These are phyloP conservation scores for Thereva unica DNA, from an alignment of 2,888 invertebrate genomes.

Conservation along the genomic window DNA sequence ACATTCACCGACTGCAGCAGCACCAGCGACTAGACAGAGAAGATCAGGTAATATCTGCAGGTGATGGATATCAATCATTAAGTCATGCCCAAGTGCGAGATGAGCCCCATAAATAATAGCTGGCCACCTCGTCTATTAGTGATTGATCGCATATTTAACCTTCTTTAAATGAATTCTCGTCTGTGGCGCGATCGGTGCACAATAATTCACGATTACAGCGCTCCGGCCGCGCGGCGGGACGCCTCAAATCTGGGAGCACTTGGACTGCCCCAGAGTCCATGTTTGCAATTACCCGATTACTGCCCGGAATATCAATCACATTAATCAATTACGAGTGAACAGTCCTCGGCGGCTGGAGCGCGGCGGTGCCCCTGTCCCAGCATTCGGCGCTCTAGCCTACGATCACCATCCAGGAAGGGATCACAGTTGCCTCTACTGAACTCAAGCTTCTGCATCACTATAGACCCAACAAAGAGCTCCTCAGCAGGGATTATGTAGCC, in stretches of 20 bases:
- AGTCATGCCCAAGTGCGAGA: constrained; percentile 29
- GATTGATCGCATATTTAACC: constrained; percentile 31
- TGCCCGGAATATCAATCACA: constrained; percentile 26
- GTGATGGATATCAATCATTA: constrained; percentile 29
- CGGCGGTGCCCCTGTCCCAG: too few species aligned
- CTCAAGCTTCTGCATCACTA: background rate
- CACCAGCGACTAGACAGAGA: constrained; percentile 9
- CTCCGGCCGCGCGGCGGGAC: background rate
- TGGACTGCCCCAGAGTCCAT: background rate
- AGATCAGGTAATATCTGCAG: background rate
- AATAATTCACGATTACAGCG: constrained; percentile 8
- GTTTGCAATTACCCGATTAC: constrained; percentile 22
- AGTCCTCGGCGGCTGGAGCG: background rate
- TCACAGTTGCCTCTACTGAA: background rate
- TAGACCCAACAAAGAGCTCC: constrained; percentile 6
- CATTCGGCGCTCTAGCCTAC: too few species aligned
- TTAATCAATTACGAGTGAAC: constrained; percentile 21
- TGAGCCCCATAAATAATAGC: constrained; percentile 24
- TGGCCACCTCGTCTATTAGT: constrained; percentile 26
- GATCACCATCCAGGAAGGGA: background rate
- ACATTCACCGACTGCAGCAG: constrained; percentile 4
- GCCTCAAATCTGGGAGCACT: too few species aligned
- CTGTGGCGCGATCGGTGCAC: constrained; percentile 11
- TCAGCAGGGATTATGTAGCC: constrained; percentile 36
- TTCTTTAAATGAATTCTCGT: constrained; percentile 27